These are phyloP conservation scores for Noctilio leporinus DNA, from an alignment of 2,113 vertebrate genomes.

Conservation along the genomic window DNA sequence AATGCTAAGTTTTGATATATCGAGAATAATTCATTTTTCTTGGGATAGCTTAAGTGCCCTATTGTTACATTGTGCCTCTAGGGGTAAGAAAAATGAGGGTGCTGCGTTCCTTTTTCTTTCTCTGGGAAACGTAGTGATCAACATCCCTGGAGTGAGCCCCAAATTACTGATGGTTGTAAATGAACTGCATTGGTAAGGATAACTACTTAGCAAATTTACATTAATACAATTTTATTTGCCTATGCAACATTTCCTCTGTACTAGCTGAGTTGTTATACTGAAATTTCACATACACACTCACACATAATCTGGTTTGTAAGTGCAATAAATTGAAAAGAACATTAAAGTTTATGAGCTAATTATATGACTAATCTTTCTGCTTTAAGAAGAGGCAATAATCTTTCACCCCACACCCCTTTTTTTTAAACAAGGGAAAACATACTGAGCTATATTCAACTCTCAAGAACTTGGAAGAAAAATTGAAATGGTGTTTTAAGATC, in stretches of 20 bases:
- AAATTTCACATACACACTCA: not conserved
- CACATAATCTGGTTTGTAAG: not conserved
- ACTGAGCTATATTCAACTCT: not conserved
- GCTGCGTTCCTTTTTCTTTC: not conserved
- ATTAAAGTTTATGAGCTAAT: not conserved
- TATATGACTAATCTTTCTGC: not conserved
- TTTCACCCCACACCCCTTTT: not conserved
- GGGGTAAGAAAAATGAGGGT: not conserved
- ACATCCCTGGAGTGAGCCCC: not conserved
- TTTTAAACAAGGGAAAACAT: not conserved
- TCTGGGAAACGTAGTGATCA: not conserved
- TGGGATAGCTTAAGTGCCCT: not conserved
- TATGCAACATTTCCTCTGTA: not conserved
- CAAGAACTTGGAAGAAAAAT: not conserved
- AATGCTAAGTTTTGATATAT: not conserved
- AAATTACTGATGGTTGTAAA: not conserved
- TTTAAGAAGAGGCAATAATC: not conserved
- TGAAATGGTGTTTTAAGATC: not conserved
- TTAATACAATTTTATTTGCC: not conserved
- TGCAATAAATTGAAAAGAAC: not conserved
- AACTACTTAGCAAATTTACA: not conserved
- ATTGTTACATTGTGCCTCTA: not conserved
- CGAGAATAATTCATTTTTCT: constrained; percentile 28
- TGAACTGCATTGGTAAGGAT: not conserved
- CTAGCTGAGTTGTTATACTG: not conserved